Evolutionary conservation across 1,140 invertebrate genomes (phyloP).

Genomic region (Drosophila kurseongensis): DNA sequence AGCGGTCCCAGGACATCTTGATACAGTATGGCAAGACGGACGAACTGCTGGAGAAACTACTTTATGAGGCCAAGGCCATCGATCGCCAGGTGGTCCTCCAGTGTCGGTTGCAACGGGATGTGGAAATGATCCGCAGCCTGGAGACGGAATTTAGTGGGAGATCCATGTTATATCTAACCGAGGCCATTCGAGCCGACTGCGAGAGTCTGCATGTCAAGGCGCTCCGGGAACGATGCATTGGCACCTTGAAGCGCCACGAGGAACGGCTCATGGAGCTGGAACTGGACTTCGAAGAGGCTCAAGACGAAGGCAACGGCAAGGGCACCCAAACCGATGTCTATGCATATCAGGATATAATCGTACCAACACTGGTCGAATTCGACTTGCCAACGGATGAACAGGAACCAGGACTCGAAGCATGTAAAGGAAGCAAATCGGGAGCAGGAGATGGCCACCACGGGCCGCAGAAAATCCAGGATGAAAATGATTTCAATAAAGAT

Average conservation of each 20-base stretch:
- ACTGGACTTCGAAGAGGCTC: not conserved
- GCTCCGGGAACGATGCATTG: not conserved
- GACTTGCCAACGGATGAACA: not conserved
- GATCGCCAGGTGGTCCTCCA: constrained; percentile 32
- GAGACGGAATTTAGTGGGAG: constrained; percentile 39
- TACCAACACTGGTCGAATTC: not conserved
- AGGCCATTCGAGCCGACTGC: constrained; percentile 8
- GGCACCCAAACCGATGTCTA: constrained; percentile 1
- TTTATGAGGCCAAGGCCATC: constrained; percentile 33
- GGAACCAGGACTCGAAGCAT: too few relatives aligned
- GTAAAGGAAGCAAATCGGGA: not conserved
- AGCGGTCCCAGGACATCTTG: constrained; percentile 11
- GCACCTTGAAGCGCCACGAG: not conserved
- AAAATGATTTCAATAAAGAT: not conserved
- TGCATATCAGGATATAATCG: not conserved
- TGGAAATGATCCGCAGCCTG: constrained; percentile 44
- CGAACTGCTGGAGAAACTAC: constrained; percentile 33
- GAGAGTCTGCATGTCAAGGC: constrained; percentile 3
- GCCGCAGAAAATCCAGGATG: not conserved
- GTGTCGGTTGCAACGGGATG: constrained; percentile 40
- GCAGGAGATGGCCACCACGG: not conserved
- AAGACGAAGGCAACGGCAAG: not conserved
- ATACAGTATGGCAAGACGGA: constrained; percentile 39
- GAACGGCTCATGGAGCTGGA: not conserved
- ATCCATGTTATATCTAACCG: constrained; percentile 20